Conservation (phyloP, 2,113 vertebrate species). For the Uropsilus gracilis region DNA sequence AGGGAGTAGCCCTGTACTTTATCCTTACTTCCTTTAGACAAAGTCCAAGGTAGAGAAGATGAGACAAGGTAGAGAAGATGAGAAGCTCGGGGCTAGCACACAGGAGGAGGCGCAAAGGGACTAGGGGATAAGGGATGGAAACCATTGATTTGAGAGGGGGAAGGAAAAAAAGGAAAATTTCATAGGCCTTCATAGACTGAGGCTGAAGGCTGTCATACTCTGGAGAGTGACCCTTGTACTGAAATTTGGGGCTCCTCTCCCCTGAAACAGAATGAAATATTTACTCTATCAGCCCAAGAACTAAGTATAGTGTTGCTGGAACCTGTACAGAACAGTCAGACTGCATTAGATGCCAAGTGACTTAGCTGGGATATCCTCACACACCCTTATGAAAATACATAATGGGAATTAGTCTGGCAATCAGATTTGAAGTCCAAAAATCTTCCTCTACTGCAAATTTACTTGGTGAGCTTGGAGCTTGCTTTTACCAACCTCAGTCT, state of each 20-base stretch:
- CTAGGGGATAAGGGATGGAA: not conserved
- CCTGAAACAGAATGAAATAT: not conserved
- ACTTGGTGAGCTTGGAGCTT: not conserved
- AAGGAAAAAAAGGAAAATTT: not conserved
- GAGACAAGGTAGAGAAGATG: not conserved
- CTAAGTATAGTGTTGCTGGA: not conserved
- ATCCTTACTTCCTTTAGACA: conserved; percentile 28
- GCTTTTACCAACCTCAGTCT: not conserved
- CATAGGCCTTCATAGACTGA: not conserved
- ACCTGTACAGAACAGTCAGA: not conserved
- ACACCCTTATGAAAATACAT: not conserved
- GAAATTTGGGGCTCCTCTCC: not conserved
- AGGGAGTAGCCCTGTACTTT: conserved; percentile 10
- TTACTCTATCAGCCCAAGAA: not conserved
- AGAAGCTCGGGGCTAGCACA: not conserved
- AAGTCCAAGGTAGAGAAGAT: not conserved
- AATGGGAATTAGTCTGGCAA: not conserved
- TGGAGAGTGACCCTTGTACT: not conserved
- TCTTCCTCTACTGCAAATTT: not conserved
- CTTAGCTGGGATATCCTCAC: not conserved
- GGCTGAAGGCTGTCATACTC: not conserved
- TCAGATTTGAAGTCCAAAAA: not conserved
- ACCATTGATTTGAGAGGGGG: not conserved
- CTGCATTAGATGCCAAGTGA: not conserved
- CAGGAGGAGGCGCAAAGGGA: not conserved